Percentiles rank a stretch among this genome's conserved stretches.
Conservation (phyloP, 2,888 invertebrate genomes). For the Latheticus oryzae region DNA sequence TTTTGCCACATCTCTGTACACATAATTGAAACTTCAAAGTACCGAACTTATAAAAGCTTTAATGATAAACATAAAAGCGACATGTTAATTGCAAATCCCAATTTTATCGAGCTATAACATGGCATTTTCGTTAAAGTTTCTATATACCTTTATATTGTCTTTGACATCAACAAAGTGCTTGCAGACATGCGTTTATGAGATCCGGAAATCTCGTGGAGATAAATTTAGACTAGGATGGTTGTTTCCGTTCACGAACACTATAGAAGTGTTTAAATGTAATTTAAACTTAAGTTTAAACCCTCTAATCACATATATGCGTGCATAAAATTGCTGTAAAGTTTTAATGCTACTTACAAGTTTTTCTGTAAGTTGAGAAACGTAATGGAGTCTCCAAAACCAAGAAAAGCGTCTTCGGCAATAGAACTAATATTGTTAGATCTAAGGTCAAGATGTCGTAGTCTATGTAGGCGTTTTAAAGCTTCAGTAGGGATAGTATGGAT, state of each 20-base stretch:
- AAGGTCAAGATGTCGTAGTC: slow-evolving; percentile 88
- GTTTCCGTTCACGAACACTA: not conserved
- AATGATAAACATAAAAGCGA: slow-evolving; percentile 11
- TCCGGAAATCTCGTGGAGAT: slow-evolving; percentile 8
- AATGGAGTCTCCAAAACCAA: slow-evolving; percentile 89
- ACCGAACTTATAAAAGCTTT: slow-evolving; percentile 4
- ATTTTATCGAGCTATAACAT: slow-evolving; percentile 10
- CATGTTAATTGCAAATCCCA: slow-evolving; percentile 19
- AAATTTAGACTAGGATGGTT: slow-evolving; percentile 8
- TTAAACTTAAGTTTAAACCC: slow-evolving; percentile 5
- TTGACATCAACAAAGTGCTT: slow-evolving; percentile 6
- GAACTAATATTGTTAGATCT: slow-evolving; percentile 88
- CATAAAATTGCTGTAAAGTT: slow-evolving; percentile 10
- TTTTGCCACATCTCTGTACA: slow-evolving; percentile 1
- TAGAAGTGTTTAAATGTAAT: slow-evolving; percentile 6
- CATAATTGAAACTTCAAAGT: slow-evolving; percentile 20
- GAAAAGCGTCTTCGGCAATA: slow-evolving; percentile 87
- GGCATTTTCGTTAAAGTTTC: slow-evolving; percentile 6
- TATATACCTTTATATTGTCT: slow-evolving; percentile 2
- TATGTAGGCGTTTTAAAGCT: slow-evolving; percentile 84
- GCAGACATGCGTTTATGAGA: not conserved
- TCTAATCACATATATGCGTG: slow-evolving; percentile 1
- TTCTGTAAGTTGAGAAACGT: slow-evolving; percentile 94
- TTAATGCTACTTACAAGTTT: slow-evolving; percentile 78
- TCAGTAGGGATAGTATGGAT: slow-evolving; percentile 87